Conservation (phyloP, 2,113 vertebrate genomes). For the western clawed frog (Xenopus tropicalis) region DNA sequence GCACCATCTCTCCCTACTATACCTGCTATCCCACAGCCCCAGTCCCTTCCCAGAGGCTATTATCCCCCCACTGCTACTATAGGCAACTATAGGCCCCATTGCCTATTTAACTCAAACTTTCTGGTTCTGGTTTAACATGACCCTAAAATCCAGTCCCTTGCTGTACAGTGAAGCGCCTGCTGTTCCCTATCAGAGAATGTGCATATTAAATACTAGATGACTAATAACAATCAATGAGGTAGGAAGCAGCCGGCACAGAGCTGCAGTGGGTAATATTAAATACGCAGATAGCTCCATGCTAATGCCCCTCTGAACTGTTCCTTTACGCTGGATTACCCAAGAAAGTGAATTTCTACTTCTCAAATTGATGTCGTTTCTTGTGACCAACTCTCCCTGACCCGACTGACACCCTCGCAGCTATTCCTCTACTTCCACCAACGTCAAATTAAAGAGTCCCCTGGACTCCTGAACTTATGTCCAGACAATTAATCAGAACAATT, state of each 20-base stretch:
- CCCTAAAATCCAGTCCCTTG: no score
- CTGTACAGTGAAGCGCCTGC: no score
- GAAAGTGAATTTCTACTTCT: constrained; percentile 47
- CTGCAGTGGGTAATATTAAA: constrained; percentile 50
- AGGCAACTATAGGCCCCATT: no score
- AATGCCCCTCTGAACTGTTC: constrained; percentile 26
- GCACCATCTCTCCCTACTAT: no score
- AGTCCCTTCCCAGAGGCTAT: no score
- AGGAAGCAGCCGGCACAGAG: constrained; percentile 50
- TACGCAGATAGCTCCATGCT: constrained; percentile 46
- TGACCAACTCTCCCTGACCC: constrained; percentile 44
- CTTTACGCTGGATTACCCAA: constrained; percentile 46
- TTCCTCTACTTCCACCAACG: constrained; percentile 53
- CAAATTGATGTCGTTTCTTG: constrained; percentile 48
- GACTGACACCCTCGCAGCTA: constrained; percentile 49
- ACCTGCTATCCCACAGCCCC: no score
- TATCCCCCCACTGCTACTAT: no score
- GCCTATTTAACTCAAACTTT: no score
- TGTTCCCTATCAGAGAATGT: no score
- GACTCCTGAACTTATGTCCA: constrained; percentile 54
- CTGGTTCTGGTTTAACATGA: no score
- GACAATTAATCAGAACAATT: constrained; percentile 57
- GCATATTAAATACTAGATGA: no score
- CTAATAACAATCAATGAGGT: constrained; percentile 24
- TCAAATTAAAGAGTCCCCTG: constrained; percentile 47